Evolutionary conservation across 2,113 vertebrate genomes (phyloP).

Genomic region (Hippocampus mohnikei): DNA sequence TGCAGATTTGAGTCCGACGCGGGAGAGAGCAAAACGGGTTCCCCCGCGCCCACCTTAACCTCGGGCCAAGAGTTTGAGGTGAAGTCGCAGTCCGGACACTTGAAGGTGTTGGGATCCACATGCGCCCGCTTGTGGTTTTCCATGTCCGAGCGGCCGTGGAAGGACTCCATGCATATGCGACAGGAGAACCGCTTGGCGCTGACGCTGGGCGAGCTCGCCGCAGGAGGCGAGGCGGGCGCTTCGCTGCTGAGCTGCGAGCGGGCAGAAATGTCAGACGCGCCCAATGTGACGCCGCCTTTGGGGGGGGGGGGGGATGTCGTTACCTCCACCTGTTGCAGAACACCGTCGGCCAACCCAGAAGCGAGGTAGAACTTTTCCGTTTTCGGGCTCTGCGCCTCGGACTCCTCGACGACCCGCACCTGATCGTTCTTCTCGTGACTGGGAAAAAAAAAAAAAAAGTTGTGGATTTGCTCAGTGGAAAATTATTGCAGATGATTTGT

Average conservation of each 20-base stretch:
- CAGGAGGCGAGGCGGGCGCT: conserved; percentile 71
- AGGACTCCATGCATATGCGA: conserved; percentile 89
- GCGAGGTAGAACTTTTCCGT: conserved; percentile 80
- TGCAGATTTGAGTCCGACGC: not conserved
- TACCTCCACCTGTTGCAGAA: conserved; percentile 84
- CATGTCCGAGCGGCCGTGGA: conserved; percentile 92
- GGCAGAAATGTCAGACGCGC: not conserved
- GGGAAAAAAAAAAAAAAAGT: not conserved
- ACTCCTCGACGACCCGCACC: conserved; percentile 67
- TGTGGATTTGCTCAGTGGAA: not conserved
- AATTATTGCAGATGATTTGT: not conserved
- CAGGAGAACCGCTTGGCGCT: conserved; percentile 90
- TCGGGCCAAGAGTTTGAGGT: conserved; percentile 85
- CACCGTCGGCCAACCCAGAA: conserved; percentile 66
- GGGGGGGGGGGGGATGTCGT: not conserved
- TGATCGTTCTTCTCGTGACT: conserved; percentile 63
- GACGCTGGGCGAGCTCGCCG: conserved; percentile 57
- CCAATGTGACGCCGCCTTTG: not conserved
- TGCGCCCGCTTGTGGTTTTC: conserved; percentile 98
- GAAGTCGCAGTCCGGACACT: conserved; percentile 91
- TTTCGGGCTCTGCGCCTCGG: conserved; percentile 72
- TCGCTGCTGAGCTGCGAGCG: conserved; percentile 75
- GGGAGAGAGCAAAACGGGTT: not conserved
- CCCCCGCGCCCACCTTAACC: conserved; percentile 78
- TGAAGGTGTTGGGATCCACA: conserved; percentile 84